phyloP scores from a whole-genome alignment of 2,113 vertebrate species.

The Xiphophorus couchianus region DNA sequence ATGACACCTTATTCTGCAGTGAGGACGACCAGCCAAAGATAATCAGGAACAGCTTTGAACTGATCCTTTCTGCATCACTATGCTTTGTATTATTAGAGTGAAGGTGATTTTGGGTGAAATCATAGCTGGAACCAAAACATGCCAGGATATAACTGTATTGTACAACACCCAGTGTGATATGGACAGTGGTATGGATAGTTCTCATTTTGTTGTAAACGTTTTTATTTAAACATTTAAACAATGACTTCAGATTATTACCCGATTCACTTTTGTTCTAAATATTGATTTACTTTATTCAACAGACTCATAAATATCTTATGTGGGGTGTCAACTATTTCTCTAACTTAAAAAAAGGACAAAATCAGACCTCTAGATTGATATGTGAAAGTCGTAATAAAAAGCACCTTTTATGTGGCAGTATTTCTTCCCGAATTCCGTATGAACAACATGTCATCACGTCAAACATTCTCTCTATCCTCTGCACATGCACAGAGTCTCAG shows the following conservation, averaged over 20 bases:
- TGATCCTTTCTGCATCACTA: constrained; percentile 28
- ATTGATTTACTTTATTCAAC: too few relatives aligned
- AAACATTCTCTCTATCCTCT: constrained; percentile 2
- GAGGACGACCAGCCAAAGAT: constrained; percentile 68
- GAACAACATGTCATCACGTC: constrained; percentile 3
- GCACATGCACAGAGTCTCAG: constrained; percentile 13
- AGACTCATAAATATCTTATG: too few relatives aligned
- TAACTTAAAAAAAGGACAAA: not conserved
- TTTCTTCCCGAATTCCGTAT: not conserved
- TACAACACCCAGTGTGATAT: constrained; percentile 21
- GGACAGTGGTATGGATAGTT: not conserved
- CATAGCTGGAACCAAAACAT: constrained; percentile 15
- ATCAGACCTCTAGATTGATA: not conserved
- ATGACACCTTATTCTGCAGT: constrained; percentile 66
- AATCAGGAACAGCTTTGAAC: constrained; percentile 60
- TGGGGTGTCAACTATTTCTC: constrained; percentile 14
- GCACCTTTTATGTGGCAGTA: not conserved
- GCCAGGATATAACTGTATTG: constrained; percentile 6
- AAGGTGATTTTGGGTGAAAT: constrained; percentile 27
- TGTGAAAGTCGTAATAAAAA: not conserved
- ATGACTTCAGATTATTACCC: constrained; percentile 1
- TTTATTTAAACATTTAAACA: constrained; percentile 14
- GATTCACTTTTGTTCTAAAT: constrained; percentile 9
- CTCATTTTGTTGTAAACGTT: constrained; percentile 22
- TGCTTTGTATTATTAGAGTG: constrained; percentile 19